A percentile compares a stretch with the other conserved stretches of the same genome.
Evolutionary conservation across 1,140 invertebrate species (phyloP).

Genomic region (Heliconius melpomene): DNA sequence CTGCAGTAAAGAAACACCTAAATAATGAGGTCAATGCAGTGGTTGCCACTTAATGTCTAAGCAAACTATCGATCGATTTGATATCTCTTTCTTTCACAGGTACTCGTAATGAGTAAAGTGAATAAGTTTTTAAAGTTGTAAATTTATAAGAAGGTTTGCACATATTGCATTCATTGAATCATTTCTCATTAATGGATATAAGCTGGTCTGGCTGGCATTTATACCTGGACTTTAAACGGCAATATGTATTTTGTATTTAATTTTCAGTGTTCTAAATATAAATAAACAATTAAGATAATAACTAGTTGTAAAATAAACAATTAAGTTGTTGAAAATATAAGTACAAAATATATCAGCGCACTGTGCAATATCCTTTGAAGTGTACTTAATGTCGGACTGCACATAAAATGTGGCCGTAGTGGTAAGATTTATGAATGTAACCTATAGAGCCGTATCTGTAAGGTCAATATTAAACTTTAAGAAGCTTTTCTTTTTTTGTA

Average conservation of each 20-base stretch:
- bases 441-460: background rate
- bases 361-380: constrained; percentile 19
- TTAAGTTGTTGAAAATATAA: background rate
- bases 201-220: background rate
- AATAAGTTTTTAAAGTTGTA: constrained; percentile 45
- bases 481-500: too few relatives aligned
- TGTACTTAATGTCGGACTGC: constrained; percentile 30
- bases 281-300: background rate
- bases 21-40: constrained; percentile 79
- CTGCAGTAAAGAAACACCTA: constrained; percentile 70
- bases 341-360: constrained; percentile 19
- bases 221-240: background rate
- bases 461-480: background rate
- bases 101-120: constrained; percentile 56
- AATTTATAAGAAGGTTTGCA: constrained; percentile 23
- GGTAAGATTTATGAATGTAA: constrained; percentile 31
- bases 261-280: background rate
- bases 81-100: constrained; percentile 76
- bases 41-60: constrained; percentile 78
- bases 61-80: constrained; percentile 78
- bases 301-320: background rate
- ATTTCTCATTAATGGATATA: constrained; percentile 22
- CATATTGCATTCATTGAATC: constrained; percentile 28
- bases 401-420: constrained; percentile 29
- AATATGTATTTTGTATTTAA: background rate